Evolutionary conservation across 2,113 vertebrate species (phyloP).

Genomic region (Gymnobelideus leadbeateri): DNA sequence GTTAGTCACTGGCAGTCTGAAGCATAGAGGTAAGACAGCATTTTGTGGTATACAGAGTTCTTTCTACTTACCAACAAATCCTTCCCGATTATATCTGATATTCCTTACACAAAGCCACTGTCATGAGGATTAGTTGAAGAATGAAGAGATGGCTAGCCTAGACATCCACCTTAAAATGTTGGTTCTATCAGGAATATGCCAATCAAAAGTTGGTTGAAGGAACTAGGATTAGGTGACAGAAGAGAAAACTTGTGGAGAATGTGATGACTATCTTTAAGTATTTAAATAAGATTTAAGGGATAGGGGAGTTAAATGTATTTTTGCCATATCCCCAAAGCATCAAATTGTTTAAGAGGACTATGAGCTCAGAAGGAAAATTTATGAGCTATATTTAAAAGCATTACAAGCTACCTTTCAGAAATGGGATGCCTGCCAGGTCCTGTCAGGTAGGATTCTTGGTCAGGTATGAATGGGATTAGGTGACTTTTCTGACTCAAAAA

Average conservation of each 20-base stretch:
- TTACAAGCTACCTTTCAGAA: not conserved
- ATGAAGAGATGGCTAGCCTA: too few species aligned
- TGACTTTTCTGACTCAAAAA: not conserved
- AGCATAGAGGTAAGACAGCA: not conserved
- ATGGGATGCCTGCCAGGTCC: not conserved
- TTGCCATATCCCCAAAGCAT: not conserved
- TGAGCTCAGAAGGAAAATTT: not conserved
- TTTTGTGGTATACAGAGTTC: not conserved
- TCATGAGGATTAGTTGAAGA: not conserved
- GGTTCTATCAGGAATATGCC: too few species aligned
- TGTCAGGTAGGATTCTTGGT: not conserved
- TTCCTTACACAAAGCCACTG: not conserved
- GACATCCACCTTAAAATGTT: too few species aligned
- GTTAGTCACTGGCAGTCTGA: not conserved
- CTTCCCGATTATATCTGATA: not conserved
- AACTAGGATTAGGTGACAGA: not conserved
- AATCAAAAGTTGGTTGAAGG: not conserved
- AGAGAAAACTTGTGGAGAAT: not conserved
- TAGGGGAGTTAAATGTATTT: not conserved
- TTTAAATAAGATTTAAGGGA: not conserved
- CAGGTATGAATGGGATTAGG: not conserved
- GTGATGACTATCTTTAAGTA: not conserved
- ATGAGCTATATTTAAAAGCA: too few species aligned
- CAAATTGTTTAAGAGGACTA: not conserved
- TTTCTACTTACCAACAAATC: not conserved